Evolutionary conservation across 2,113 vertebrate genomes (phyloP), one percentile per base, ranked within the genome.

Genomic region (Gyps fulvus): DNA sequence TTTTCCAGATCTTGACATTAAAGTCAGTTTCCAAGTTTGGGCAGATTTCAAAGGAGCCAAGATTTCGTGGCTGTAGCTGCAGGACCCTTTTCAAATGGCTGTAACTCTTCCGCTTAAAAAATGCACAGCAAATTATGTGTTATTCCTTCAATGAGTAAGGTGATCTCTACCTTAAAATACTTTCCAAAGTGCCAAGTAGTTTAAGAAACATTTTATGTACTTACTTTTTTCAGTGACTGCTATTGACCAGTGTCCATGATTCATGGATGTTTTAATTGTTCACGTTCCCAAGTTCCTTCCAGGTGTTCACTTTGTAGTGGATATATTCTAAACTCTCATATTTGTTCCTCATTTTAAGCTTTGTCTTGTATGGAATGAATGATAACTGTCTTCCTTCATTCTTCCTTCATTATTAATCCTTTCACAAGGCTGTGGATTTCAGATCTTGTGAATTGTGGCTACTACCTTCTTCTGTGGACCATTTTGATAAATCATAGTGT

Each of bases 401-500:
- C 62, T 78, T 90, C 42, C 19, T 82, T 71, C 79, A 15, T 85
- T 89, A 65, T 79, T 66, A 92, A 71, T 78, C 38, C 47, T 96
- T 92, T 87, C 59, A 78, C 58, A 84, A 78, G 29, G 55, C 49
- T 70, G 32, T 78, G 29, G 25, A 89, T 95, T 94, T 92, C 57
- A 76, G 61, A 59, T 87, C 78, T 87, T 79, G 34, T 89, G 81
- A 92, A 81, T 89, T 89, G 76, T 92, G 47, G 47, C 84, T 94
- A 92, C 83, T 77, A 47, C 58, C 22, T 87, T 86, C 45, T 86
- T 87, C 57, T 90, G n/a, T 84, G 57, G 59, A 81, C 21, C 16
- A 29, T 96, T 95, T 58, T 84, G 94, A 92, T 92, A 92, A 89
- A 95, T 96, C 89, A 43, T 21, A 65, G 31, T 43, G 31, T 90